phyloP scores from a whole-genome alignment of 2,797 vertebrate species.

The Pseudotriccus pelzelni region DNA sequence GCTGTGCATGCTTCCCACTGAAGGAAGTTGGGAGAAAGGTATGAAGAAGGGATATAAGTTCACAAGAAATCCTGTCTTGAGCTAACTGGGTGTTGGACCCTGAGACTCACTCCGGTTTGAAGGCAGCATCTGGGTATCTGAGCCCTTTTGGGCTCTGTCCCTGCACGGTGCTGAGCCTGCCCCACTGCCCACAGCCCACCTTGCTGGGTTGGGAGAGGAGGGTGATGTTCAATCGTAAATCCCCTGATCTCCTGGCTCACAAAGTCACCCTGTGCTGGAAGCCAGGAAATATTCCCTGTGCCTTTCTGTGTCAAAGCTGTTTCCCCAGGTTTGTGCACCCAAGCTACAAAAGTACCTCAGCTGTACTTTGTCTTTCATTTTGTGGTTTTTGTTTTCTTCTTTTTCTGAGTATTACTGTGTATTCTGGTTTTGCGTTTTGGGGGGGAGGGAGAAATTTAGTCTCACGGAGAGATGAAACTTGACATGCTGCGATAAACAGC shows the following conservation, averaged over 20 bases:
- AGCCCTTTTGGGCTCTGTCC: not conserved
- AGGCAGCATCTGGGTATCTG: not conserved
- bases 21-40: not conserved
- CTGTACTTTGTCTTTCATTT: not conserved
- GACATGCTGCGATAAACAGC: constrained; percentile 32
- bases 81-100: not conserved
- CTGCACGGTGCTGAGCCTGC: not conserved
- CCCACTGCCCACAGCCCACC: fast-evolving
- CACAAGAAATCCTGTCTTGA: not conserved
- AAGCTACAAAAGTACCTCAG: not conserved
- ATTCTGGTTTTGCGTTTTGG: not conserved
- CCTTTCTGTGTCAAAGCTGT: not conserved
- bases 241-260: not conserved
- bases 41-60: not conserved
- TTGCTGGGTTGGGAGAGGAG: not conserved
- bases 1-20: not conserved
- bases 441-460: not conserved
- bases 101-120: not conserved
- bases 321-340: not conserved
- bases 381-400: fast-evolving
- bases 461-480: not conserved
- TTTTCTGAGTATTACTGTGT: not conserved
- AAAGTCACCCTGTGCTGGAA: not conserved
- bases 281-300: not conserved
- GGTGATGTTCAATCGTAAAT: not conserved